These are phyloP conservation scores for Hoplodrina blanda DNA, from an alignment of 2,888 invertebrate species.

Conservation along the genomic window DNA sequence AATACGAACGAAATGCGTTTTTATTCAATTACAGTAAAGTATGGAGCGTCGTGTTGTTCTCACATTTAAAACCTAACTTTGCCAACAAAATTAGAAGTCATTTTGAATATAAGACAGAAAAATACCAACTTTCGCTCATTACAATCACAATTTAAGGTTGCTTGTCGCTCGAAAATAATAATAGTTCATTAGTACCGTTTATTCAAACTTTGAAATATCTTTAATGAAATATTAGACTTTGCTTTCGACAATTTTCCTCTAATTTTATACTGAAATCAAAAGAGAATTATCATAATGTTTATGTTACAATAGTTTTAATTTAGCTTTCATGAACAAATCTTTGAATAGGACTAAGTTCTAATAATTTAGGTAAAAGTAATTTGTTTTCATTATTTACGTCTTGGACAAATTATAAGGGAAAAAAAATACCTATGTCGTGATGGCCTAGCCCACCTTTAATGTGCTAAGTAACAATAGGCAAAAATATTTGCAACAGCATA, in stretches of 20 bases:
- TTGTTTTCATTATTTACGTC: not conserved
- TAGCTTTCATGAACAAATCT: not conserved
- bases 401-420: too few species aligned
- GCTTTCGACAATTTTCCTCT: constrained; percentile 45
- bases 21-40: constrained; percentile 2
- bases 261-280: constrained; percentile 40
- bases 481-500: too few species aligned
- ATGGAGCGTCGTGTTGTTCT: not conserved
- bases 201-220: constrained; percentile 49
- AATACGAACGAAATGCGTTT: too few species aligned
- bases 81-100: constrained; percentile 8
- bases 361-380: not conserved
- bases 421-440: too few species aligned
- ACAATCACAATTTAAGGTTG: constrained; percentile 40
- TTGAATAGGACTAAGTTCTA: not conserved
- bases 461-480: too few species aligned
- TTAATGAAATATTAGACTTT: constrained; percentile 45
- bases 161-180: constrained; percentile 55
- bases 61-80: not conserved
- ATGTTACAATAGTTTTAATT: constrained; percentile 40
- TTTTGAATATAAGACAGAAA: constrained; percentile 20
- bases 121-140: constrained; percentile 28
- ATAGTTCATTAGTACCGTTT: constrained; percentile 57
- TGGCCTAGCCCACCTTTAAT: too few species aligned
- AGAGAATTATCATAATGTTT: constrained; percentile 31